Conservation (phyloP, 2,888 invertebrate species). For the Drosophila rubida region DNA sequence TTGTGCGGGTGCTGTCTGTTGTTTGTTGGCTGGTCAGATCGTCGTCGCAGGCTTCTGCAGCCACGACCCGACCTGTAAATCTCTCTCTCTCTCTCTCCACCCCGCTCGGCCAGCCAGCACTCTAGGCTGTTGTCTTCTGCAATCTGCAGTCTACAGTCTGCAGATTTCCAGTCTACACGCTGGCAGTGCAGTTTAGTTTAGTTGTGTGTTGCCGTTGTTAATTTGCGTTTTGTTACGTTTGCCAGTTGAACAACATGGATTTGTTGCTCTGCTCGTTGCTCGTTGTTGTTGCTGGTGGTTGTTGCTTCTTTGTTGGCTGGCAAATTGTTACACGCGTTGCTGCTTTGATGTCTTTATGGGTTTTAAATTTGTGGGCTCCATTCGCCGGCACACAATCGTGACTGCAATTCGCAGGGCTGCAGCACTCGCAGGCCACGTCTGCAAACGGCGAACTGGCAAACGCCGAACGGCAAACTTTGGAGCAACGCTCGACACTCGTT, state of each 20-base stretch:
- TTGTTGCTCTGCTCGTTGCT: constrained; percentile 29
- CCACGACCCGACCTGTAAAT: constrained; percentile 36
- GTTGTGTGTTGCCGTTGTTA: constrained; percentile 69
- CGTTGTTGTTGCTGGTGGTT: constrained; percentile 46
- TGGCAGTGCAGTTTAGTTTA: neutral
- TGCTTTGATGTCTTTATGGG: constrained; percentile 80
- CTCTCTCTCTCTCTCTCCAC: constrained; percentile 22
- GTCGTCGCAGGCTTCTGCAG: constrained; percentile 35
- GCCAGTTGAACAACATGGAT: constrained; percentile 53
- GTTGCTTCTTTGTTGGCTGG: constrained; percentile 64
- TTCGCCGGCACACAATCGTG: constrained; percentile 65
- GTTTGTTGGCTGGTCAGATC: constrained; percentile 55
- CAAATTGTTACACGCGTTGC: constrained; percentile 80
- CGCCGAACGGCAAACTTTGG: no score
- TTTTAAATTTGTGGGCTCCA: constrained; percentile 75
- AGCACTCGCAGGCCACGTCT: neutral
- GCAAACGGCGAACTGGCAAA: neutral
- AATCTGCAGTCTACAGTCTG: neutral
- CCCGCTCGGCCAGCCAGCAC: no score
- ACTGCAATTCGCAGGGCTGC: constrained; percentile 70
- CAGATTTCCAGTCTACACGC: neutral
- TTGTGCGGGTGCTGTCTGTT: constrained; percentile 47
- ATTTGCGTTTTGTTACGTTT: constrained; percentile 79
- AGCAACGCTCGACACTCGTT: neutral
- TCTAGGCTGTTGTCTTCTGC: no score